These are phyloP conservation scores for Xylota segnis DNA, from an alignment of 2,888 invertebrate genomes.

Conservation along the genomic window DNA sequence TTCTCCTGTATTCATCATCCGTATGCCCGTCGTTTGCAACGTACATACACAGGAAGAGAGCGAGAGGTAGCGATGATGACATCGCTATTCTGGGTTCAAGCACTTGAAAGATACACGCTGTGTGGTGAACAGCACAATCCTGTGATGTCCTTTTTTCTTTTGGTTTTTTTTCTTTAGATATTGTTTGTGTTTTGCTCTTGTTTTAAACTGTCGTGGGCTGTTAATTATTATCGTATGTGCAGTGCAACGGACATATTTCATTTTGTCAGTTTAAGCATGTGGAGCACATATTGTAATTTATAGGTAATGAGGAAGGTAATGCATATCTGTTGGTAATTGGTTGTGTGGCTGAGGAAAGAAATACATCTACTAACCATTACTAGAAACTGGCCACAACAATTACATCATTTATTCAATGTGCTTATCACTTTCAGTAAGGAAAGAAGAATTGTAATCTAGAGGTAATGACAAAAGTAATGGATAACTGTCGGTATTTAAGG, in stretches of 20 bases:
- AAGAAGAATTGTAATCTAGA: too few species aligned
- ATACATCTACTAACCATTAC: too few species aligned
- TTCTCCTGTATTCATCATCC: background rate
- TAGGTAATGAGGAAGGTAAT: background rate
- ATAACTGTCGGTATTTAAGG: too few species aligned
- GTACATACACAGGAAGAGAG: background rate
- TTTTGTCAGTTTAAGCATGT: background rate
- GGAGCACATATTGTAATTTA: background rate
- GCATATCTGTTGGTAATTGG: background rate
- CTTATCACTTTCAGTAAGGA: too few species aligned
- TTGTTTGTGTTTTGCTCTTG: background rate
- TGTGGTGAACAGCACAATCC: background rate
- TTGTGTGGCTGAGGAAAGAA: too few species aligned
- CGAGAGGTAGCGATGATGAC: background rate
- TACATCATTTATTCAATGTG: too few species aligned
- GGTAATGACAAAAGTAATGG: too few species aligned
- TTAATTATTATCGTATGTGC: background rate
- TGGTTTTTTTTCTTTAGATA: background rate
- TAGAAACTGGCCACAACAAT: too few species aligned
- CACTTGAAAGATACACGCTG: constrained; percentile 10
- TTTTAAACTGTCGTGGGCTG: background rate
- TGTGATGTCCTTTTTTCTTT: constrained; percentile 13
- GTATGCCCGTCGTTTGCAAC: background rate
- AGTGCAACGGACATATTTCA: constrained; percentile 18
- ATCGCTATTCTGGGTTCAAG: constrained; percentile 29